phyloP scores from a whole-genome alignment of 2,113 vertebrate species.

The Phyllostomus discolor region DNA sequence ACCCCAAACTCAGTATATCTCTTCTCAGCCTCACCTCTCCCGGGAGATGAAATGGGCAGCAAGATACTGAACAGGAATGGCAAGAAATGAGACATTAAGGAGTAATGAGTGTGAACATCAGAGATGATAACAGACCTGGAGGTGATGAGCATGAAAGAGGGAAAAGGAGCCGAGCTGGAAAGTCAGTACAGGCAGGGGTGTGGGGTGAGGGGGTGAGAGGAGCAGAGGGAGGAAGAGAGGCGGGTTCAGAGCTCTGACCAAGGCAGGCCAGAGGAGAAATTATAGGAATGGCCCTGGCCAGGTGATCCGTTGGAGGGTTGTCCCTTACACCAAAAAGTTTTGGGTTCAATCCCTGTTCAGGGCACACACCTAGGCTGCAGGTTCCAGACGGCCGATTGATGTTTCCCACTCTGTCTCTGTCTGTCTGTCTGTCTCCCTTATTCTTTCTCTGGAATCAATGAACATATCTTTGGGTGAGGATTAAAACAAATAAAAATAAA shows the following conservation, averaged over 20 bases:
- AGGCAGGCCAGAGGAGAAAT: background rate
- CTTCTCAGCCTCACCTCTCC: background rate
- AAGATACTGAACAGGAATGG: background rate
- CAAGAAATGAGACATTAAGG: background rate
- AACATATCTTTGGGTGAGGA: no score
- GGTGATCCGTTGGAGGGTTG: no score
- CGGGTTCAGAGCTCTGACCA: background rate
- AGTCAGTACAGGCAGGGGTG: background rate
- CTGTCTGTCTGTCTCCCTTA: no score
- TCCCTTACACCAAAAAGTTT: no score
- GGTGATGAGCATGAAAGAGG: background rate
- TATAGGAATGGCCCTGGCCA: background rate
- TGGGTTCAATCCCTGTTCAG: no score
- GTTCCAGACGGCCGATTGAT: no score
- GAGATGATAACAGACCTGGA: background rate
- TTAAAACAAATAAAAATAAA: no score
- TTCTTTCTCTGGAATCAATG: no score
- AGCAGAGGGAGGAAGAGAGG: background rate
- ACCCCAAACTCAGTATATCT: background rate
- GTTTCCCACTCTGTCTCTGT: no score
- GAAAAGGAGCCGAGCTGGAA: background rate
- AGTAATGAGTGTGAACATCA: background rate
- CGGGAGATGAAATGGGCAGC: background rate
- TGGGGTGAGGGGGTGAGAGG: background rate
- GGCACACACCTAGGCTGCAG: no score